Evolutionary conservation across 1,140 invertebrate species (phyloP).

Genomic region (Teleogryllus occipitalis): DNA sequence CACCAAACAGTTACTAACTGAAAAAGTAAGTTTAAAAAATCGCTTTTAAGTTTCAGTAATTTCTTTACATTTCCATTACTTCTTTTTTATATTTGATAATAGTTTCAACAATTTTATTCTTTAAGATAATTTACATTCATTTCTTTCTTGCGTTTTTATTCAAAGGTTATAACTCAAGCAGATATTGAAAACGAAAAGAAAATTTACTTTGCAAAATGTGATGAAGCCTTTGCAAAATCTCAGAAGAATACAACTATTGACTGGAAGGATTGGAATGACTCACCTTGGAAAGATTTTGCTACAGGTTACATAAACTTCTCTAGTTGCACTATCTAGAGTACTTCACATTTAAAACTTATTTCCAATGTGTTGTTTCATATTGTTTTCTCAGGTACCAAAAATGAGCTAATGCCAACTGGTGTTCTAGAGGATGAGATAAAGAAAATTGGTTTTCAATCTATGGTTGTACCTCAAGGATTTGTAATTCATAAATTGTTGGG

Average conservation of each 20-base stretch:
- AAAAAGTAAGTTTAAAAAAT: background rate
- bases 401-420: background rate
- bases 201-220: background rate
- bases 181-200: background rate
- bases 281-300: background rate
- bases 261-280: background rate
- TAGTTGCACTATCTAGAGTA: too few relatives aligned
- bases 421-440: background rate
- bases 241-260: background rate
- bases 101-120: too few relatives aligned
- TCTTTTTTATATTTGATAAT: too few relatives aligned
- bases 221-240: background rate
- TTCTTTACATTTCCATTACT: too few relatives aligned
- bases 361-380: too few relatives aligned
- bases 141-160: background rate
- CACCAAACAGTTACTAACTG: background rate
- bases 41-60: too few relatives aligned
- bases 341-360: too few relatives aligned
- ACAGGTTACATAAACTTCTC: too few relatives aligned
- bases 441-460: background rate
- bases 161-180: background rate
- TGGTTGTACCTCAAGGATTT: background rate
- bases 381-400: too few relatives aligned
- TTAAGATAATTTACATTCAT: background rate
- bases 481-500: background rate